Percentiles rank a stretch among this genome's conserved stretches.
These are phyloP conservation scores for Sebastes kiyomatsui DNA, from an alignment of 2,797 vertebrate species.

Conservation along the genomic window DNA sequence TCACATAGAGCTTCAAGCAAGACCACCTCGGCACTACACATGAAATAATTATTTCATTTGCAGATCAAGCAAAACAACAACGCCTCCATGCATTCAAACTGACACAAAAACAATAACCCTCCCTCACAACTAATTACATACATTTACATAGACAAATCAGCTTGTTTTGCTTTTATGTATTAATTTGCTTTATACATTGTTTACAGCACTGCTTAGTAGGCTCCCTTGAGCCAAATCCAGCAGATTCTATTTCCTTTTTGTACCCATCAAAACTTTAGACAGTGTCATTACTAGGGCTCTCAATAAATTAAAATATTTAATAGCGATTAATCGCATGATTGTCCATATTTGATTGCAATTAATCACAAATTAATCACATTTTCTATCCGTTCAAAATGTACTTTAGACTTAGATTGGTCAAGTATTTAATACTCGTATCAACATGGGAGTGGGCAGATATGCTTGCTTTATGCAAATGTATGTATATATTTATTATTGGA, in stretches of 20 bases:
- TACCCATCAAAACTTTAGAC: not conserved
- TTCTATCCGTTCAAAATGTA: too few species aligned
- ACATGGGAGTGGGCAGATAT: too few species aligned
- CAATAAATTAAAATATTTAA: too few species aligned
- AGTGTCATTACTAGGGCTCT: not conserved
- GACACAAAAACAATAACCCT: not conserved
- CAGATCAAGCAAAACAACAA: constrained; percentile 4
- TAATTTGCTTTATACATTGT: not conserved
- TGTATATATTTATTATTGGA: too few species aligned
- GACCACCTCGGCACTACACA: not conserved
- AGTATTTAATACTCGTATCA: too few species aligned
- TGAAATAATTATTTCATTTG: not conserved
- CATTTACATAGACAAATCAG: not conserved
- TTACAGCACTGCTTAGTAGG: not conserved
- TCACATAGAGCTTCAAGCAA: not conserved
- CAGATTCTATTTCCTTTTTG: not conserved
- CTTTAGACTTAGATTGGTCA: too few species aligned
- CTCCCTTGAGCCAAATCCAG: not conserved
- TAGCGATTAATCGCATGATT: too few species aligned
- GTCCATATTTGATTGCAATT: too few species aligned
- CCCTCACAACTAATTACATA: not conserved
- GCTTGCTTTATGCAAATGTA: too few species aligned
- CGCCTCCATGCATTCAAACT: not conserved
- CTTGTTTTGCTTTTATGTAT: not conserved
- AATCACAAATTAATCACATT: too few species aligned